phyloP scores from a whole-genome alignment of 2,797 vertebrate genomes.

The Onychomys arenicola region DNA sequence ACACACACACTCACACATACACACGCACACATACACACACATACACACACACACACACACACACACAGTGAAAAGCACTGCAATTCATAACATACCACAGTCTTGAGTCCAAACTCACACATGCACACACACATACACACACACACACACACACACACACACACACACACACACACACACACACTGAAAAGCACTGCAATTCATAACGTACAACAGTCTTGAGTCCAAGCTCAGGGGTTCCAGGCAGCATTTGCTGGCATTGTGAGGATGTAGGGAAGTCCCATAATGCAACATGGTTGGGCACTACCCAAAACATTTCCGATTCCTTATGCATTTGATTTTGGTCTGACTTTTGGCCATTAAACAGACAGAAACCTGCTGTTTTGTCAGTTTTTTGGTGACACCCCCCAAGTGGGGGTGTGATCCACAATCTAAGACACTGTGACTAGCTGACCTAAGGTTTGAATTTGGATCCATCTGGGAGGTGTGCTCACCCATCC shows the following conservation, averaged over 20 bases:
- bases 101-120: too few relatives aligned
- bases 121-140: too few relatives aligned
- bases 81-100: too few relatives aligned
- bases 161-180: too few relatives aligned
- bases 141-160: too few relatives aligned
- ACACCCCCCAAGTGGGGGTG: not conserved
- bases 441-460: not conserved
- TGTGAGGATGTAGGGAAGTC: not conserved
- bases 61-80: too few relatives aligned
- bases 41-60: too few relatives aligned
- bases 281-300: not conserved
- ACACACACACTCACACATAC: too few relatives aligned
- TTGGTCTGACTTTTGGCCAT: not conserved
- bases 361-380: not conserved
- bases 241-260: not conserved
- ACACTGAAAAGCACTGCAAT: not conserved
- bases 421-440: not conserved
- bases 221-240: not conserved
- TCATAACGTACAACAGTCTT: not conserved
- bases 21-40: too few relatives aligned
- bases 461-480: not conserved
- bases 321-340: not conserved
- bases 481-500: not conserved
- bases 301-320: not conserved
- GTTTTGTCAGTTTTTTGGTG: not conserved